Percentiles rank a stretch among this genome's conserved stretches.
Evolutionary conservation across 2,113 vertebrate genomes (phyloP).

Genomic region (Embiotoca jacksoni): DNA sequence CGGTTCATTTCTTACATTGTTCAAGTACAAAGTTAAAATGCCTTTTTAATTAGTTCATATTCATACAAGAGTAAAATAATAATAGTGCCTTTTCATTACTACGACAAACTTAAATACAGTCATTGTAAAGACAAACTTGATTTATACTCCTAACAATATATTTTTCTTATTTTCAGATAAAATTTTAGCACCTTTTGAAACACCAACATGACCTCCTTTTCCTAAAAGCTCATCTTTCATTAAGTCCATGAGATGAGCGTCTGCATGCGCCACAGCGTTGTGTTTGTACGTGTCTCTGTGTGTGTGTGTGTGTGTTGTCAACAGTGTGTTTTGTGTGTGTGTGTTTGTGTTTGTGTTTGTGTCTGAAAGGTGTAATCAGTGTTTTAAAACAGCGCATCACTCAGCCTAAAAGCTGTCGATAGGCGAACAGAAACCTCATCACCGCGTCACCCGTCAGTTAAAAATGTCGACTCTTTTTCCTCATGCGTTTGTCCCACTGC

Average conservation of each 20-base stretch:
- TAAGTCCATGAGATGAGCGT: slow-evolving; percentile 86
- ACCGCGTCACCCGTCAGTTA: slow-evolving; percentile 76
- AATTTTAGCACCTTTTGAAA: slow-evolving; percentile 99
- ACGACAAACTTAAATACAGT: slow-evolving; percentile 99
- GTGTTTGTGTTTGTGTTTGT: slow-evolving; percentile 52
- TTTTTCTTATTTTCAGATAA: slow-evolving; percentile 98
- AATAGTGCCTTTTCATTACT: slow-evolving; percentile 98
- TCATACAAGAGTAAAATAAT: slow-evolving; percentile 99
- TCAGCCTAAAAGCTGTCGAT: slow-evolving; percentile 83
- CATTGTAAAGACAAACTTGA: slow-evolving; percentile 98
- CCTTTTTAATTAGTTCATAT: slow-evolving; percentile 93
- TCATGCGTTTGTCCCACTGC: slow-evolving; percentile 65
- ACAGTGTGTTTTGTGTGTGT: slow-evolving; percentile 72
- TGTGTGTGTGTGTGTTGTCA: slow-evolving; percentile 74
- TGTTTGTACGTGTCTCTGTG: slow-evolving; percentile 64
- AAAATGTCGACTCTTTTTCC: slow-evolving; percentile 51
- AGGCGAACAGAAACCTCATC: slow-evolving; percentile 80
- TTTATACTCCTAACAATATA: slow-evolving; percentile 91
- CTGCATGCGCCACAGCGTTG: slow-evolving; percentile 84
- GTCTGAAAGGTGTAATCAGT: slow-evolving; percentile 69
- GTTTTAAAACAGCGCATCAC: slow-evolving; percentile 73
- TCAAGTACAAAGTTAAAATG: slow-evolving; percentile 99
- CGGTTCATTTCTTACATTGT: slow-evolving; percentile 87
- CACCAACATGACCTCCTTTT: slow-evolving; percentile 87
- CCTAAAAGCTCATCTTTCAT: slow-evolving; percentile 80